Evolutionary conservation across 2,888 invertebrate species (phyloP), one percentile per base, ranked within the genome.

Genomic region (Campopleginae sp.): DNA sequence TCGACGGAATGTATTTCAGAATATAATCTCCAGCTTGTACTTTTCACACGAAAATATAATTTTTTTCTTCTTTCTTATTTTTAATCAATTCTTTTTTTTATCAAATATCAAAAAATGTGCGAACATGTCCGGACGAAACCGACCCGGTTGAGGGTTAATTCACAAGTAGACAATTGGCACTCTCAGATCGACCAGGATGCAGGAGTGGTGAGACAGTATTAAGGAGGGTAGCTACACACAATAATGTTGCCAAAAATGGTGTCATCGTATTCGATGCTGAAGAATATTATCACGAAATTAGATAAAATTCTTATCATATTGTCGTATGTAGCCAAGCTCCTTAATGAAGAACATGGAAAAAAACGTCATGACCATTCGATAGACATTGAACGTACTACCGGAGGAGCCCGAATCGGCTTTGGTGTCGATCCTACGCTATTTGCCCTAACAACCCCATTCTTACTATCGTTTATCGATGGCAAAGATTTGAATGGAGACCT

Each of bases 401-500:
- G 89, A 84, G 90, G 88, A 82, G 88, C 85, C 87, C 89, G 86
- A 88, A 86, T 89, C 89, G 89, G 89, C 87, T 89, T 92, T 65
- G 88, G 88, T 76, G 90, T 87, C 82, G 92, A 90, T 87, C 91
- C 92, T 89, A 93, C 93, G 86, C 93, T 93, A 89, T 89, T 89
- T 66, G 93, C 91, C 89, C 93, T 92, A 91, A 92, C 87, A 80
- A 91, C 85, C 88, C 91, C 91, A 83, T 93, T 92, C 90, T 92
- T 92, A 77, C 89, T 89, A 86, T 92, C 89, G 82, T 89, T 91
- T 90, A 93, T 92, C 79, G 91, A 86, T 61, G 93, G 93, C 80
- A 93, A 89, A 65, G 93, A 93, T 90, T 93, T 93, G 87, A 93
- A 93, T 71, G 93, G 93, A 82, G 91, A 89, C 87, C 89, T 93